Conservation (phyloP, 2,113 vertebrate species). For the Apodemus sylvaticus region DNA sequence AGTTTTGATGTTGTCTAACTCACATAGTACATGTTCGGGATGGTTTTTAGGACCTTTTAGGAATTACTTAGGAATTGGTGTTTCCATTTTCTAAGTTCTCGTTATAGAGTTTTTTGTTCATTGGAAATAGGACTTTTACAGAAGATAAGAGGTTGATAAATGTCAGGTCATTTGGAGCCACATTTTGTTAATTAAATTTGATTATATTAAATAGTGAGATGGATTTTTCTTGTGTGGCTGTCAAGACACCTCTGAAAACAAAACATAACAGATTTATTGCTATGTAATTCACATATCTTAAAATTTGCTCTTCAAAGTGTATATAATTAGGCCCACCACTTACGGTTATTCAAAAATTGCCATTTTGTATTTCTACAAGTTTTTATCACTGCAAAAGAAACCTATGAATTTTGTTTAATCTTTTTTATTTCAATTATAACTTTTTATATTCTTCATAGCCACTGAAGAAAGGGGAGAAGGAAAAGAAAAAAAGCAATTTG, state of each 20-base stretch:
- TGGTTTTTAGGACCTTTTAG: background rate
- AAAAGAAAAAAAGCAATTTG: conserved; percentile 99
- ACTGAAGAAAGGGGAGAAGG: conserved; percentile 96
- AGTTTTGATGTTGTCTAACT: conserved; percentile 26
- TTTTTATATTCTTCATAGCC: conserved; percentile 86
- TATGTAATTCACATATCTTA: background rate
- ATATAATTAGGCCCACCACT: background rate
- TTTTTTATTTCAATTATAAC: conserved; percentile 76
- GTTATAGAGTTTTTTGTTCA: background rate
- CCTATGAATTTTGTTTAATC: conserved; percentile 11
- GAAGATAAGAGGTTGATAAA: background rate
- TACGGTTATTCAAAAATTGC: background rate
- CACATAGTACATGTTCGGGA: background rate
- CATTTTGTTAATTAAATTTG: background rate
- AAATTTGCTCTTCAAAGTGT: conserved; percentile 8
- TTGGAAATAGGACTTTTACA: background rate
- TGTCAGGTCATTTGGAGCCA: background rate
- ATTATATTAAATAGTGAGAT: background rate
- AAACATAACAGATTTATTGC: conserved; percentile 21
- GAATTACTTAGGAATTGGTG: conserved; percentile 2
- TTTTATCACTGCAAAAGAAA: background rate
- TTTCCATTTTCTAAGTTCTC: background rate
- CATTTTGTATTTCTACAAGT: conserved; percentile 32
- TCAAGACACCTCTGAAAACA: conserved; percentile 21
- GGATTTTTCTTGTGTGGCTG: conserved; percentile 31